Base-by-base conservation (phyloP, 2,888 invertebrate species). In the Diarsia dahlii region DNA sequence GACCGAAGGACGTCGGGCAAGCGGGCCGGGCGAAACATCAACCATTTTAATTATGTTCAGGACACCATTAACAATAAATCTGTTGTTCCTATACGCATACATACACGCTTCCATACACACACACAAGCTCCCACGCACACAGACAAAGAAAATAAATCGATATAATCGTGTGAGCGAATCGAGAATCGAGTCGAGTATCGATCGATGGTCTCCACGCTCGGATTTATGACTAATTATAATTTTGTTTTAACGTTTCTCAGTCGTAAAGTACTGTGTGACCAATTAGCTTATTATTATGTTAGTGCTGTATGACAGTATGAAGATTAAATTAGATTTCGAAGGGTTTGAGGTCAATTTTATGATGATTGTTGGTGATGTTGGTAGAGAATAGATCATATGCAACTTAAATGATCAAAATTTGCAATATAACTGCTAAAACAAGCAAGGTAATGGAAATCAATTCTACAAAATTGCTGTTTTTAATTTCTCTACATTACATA, bases 61-160 rank as follows among this genome's bases (percentile, higher is more conserved):
- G 96, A 96, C 96, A 96, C 96, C 95, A 96, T 96, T 95, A 95
- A 95, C 95, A 95, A 96, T 96, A 96, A 96, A 96, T 96, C 96
- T 95, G 95, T 94, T 94, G 93, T 94, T 93, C 91, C 89, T 91
- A 92, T 90, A 92, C 91, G 91, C 90, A 78, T 89, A 88, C 88
- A 89, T 89, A 88, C 88, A 89, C 89, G 20, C 63, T 63, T 89
- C 78, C 89, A 87, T 88, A 89, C 89, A 82, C 85, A 78, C 88
- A 89, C 90, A 87, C 76, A 76, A 67, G 71, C 72, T 67, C 62
- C 74, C 66, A 74, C 71, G 78, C 71, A 73, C 75, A 69, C 81
- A 82, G 82, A 84, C 80, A 73, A 56, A 68, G 68, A 67, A 80
- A 84, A 85, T 72, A 82, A 88, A 92, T 92, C 92, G 92, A 92